Evolutionary conservation across 2,113 vertebrate genomes (phyloP).

Genomic region (Oriolus oriolus): DNA sequence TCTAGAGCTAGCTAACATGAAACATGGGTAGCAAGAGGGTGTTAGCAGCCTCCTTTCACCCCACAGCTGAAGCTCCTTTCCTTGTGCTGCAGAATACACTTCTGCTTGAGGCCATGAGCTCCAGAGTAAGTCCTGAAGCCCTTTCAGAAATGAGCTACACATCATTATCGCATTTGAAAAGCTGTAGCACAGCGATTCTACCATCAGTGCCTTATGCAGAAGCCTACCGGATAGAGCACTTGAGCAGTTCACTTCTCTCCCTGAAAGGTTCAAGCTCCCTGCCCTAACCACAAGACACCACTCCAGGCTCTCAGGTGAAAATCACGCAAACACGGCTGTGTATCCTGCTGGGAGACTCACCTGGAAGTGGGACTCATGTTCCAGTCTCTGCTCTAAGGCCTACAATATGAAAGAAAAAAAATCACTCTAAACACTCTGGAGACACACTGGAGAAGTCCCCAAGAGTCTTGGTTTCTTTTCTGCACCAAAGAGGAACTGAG

Average conservation of each 20-base stretch:
- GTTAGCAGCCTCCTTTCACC: not conserved
- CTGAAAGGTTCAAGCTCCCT: not conserved
- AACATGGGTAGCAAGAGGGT: not conserved
- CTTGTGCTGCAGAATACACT: not conserved
- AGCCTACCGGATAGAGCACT: not conserved
- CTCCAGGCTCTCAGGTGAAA: not conserved
- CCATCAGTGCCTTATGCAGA: not conserved
- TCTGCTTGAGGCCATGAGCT: not conserved
- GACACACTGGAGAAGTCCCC: not conserved
- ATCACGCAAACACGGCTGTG: rapidly evolving
- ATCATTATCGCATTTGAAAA: not conserved
- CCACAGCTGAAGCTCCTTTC: not conserved
- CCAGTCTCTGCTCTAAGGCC: not conserved
- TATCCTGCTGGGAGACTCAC: not conserved
- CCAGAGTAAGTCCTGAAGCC: not conserved
- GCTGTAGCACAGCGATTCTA: not conserved
- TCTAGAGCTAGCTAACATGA: not conserved
- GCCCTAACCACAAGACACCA: not conserved
- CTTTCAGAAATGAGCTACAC: not conserved
- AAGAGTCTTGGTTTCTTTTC: not conserved
- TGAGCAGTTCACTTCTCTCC: not conserved
- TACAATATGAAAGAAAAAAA: not conserved
- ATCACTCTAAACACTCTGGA: not conserved
- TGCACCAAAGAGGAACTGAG: not conserved
- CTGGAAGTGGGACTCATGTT: not conserved